Percentiles rank a stretch among this genome's conserved stretches.
Evolutionary conservation across 2,797 vertebrate species (phyloP).

Genomic region (Apodemus agrarius): DNA sequence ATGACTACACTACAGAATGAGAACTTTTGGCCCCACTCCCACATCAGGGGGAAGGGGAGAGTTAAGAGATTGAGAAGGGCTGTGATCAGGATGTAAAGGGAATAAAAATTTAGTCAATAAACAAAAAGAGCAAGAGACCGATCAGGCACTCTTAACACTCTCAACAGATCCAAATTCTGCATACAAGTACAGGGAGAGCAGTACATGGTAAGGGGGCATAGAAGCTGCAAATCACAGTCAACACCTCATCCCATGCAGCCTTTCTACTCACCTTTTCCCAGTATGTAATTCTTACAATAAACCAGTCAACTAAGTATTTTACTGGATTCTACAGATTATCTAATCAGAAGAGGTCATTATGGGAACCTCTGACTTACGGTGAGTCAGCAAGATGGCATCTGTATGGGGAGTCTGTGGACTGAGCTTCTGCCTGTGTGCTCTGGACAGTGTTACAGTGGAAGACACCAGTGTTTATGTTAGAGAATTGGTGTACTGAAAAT

Average conservation of each 20-base stretch:
- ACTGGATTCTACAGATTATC: not conserved
- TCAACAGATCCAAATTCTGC: not conserved
- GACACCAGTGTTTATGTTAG: not conserved
- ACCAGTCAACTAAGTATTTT: not conserved
- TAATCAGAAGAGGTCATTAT: not conserved
- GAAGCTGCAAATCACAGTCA: not conserved
- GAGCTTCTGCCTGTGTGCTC: not conserved
- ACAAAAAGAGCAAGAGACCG: not conserved
- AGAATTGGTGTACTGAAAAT: not conserved
- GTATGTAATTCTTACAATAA: not conserved
- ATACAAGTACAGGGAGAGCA: not conserved
- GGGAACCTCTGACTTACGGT: not conserved
- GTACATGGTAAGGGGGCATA: accelerated
- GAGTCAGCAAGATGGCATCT: not conserved
- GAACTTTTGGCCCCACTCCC: not conserved
- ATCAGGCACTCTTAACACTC: not conserved
- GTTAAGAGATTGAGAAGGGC: not conserved
- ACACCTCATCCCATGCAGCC: no score
- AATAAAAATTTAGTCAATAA: not conserved
- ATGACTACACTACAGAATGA: not conserved
- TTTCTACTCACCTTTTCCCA: not conserved
- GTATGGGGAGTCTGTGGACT: not conserved
- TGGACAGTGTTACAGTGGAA: not conserved
- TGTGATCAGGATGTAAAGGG: not conserved
- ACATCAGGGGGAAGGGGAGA: not conserved